phyloP scores from a whole-genome alignment of 2,888 invertebrate species.

The Melinopterus prodromus region DNA sequence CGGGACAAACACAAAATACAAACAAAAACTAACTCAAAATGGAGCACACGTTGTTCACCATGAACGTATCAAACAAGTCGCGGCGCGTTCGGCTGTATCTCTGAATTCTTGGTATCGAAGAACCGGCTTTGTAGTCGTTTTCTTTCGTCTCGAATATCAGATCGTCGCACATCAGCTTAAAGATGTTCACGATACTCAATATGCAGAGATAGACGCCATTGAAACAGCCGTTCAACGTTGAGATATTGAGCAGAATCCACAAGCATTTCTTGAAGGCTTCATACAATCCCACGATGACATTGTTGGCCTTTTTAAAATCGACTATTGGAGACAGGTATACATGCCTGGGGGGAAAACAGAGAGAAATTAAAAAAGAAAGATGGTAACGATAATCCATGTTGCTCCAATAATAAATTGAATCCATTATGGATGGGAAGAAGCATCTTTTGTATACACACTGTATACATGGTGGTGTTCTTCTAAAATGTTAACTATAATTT shows the following conservation, averaged over 20 bases:
- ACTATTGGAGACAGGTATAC: no score
- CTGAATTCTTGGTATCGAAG: background rate
- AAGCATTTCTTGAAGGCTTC: background rate
- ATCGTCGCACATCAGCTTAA: background rate
- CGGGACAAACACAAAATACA: background rate
- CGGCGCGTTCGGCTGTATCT: background rate
- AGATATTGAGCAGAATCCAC: background rate
- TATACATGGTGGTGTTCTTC: no score
- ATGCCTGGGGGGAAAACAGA: no score
- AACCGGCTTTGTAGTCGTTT: background rate
- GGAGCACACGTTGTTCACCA: conserved; percentile 15
- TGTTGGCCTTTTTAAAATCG: background rate
- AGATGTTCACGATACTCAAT: conserved; percentile 9
- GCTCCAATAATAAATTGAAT: no score
- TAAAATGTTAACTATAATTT: no score
- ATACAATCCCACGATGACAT: background rate
- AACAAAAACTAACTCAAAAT: conserved; percentile 15
- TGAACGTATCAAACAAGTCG: background rate
- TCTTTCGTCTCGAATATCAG: background rate
- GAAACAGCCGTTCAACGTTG: background rate
- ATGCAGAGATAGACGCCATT: background rate
- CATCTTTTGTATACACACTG: no score
- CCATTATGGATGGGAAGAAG: no score
- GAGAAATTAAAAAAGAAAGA: no score
- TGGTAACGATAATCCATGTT: no score